These are phyloP conservation scores for Meteorus sp. DNA, from an alignment of 1,140 invertebrate genomes.

Conservation along the genomic window DNA sequence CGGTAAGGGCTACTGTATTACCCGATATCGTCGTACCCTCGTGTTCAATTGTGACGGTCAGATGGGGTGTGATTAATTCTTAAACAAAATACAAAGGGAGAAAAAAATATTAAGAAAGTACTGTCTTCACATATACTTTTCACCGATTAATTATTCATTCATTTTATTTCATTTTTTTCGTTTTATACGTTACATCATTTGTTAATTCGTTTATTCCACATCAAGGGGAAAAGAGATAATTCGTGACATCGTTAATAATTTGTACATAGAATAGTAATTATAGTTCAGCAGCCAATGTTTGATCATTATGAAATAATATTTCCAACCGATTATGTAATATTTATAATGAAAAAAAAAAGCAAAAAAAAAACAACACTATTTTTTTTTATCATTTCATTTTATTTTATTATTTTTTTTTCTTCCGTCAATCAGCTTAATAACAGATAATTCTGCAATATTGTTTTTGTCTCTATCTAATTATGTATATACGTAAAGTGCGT, in stretches of 20 bases:
- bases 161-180: conserved; percentile 16
- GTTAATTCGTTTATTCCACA: no score
- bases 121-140: no score
- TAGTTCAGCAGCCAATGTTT: not conserved
- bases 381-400: conserved; percentile 9
- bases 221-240: not conserved
- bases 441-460: not conserved
- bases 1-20: conserved; percentile 52
- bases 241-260: not conserved
- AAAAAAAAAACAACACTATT: no score
- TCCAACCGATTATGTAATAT: conserved; percentile 4
- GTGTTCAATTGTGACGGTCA: conserved; percentile 43
- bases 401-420: conserved; percentile 11
- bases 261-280: conserved; percentile 10
- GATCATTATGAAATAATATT: conserved; percentile 1
- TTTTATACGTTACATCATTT: conserved; percentile 4
- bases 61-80: conserved; percentile 23
- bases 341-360: not conserved
- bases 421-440: not conserved
- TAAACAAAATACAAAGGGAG: not conserved
- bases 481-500: not conserved
- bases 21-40: conserved; percentile 46
- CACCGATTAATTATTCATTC: no score
- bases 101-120: not conserved
- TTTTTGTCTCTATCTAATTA: conserved; percentile 8